These are phyloP conservation scores for Cepphus grylle DNA, from an alignment of 2,113 vertebrate species.

Conservation along the genomic window DNA sequence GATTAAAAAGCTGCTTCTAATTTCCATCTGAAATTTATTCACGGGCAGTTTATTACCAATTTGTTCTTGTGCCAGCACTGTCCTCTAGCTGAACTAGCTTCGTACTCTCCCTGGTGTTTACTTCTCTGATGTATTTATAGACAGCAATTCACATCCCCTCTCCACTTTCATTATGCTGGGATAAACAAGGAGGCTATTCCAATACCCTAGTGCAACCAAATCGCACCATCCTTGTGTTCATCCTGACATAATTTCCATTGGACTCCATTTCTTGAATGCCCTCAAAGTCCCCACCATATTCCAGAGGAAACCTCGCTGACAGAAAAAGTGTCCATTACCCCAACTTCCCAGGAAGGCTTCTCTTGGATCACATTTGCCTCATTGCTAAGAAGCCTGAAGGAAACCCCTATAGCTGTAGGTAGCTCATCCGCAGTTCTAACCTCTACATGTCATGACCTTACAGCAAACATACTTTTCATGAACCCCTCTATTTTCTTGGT, in stretches of 20 bases:
- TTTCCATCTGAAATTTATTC: conserved; percentile 65
- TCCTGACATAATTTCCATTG: neutral
- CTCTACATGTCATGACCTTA: neutral
- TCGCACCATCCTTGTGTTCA: neutral
- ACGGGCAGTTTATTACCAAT: conserved; percentile 40
- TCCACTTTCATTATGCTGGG: neutral
- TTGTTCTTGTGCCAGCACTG: conserved; percentile 50
- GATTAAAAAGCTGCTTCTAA: conserved; percentile 54
- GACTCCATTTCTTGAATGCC: neutral
- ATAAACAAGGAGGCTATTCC: neutral
- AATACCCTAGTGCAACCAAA: neutral
- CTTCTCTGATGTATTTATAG: conserved; percentile 19
- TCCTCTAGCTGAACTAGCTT: conserved; percentile 55
- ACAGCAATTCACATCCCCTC: conserved; percentile 13
- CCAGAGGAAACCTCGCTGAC: neutral
- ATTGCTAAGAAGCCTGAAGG: neutral
- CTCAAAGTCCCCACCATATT: neutral
- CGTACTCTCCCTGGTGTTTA: conserved; percentile 37
- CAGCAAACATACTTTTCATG: neutral
- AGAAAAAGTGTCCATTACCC: neutral
- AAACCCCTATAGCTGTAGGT: neutral
- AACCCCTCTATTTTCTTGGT: neutral
- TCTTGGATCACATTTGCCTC: neutral
- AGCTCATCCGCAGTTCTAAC: neutral
- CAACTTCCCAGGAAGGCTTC: accelerated